These are phyloP conservation scores for Drosophila trapezifrons DNA, from an alignment of 1,140 invertebrate species.

Conservation along the genomic window DNA sequence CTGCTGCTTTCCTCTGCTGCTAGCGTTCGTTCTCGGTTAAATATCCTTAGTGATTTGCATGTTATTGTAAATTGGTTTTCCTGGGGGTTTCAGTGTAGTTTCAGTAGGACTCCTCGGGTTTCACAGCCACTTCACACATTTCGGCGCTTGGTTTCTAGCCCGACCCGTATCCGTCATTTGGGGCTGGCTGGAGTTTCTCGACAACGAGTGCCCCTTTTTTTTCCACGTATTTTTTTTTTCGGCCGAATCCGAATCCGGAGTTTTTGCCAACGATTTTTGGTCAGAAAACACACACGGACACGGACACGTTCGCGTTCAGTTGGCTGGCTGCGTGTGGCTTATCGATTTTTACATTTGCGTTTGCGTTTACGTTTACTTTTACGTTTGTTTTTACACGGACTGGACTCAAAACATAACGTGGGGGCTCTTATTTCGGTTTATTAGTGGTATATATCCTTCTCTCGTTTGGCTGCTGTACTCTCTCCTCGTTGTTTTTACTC, in stretches of 20 bases:
- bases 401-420: slow-evolving; percentile 70
- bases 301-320: slow-evolving; percentile 75
- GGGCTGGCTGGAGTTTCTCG: slow-evolving; percentile 19
- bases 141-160: slow-evolving; percentile 58
- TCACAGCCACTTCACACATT: slow-evolving; percentile 82
- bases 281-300: slow-evolving; percentile 65
- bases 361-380: slow-evolving; percentile 75
- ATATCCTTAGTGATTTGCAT: slow-evolving; percentile 63
- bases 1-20: background rate
- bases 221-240: slow-evolving; percentile 8
- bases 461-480: slow-evolving; percentile 13
- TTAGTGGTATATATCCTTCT: slow-evolving; percentile 15
- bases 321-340: slow-evolving; percentile 80
- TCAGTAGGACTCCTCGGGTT: slow-evolving; percentile 73
- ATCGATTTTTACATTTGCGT: slow-evolving; percentile 82
- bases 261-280: slow-evolving; percentile 57
- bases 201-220: slow-evolving; percentile 13
- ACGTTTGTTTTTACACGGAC: slow-evolving; percentile 70
- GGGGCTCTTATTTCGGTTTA: slow-evolving; percentile 34
- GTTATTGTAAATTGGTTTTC: slow-evolving; percentile 51
- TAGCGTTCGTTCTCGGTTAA: slow-evolving; percentile 36
- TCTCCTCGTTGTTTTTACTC: slow-evolving; percentile 14
- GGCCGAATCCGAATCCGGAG: slow-evolving; percentile 35
- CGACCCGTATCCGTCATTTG: slow-evolving; percentile 45
- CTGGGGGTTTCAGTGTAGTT: slow-evolving; percentile 18